Evolutionary conservation across 64 coral and sea anemone genomes (phyloP).

Genomic region (Orbicella faveolata): DNA sequence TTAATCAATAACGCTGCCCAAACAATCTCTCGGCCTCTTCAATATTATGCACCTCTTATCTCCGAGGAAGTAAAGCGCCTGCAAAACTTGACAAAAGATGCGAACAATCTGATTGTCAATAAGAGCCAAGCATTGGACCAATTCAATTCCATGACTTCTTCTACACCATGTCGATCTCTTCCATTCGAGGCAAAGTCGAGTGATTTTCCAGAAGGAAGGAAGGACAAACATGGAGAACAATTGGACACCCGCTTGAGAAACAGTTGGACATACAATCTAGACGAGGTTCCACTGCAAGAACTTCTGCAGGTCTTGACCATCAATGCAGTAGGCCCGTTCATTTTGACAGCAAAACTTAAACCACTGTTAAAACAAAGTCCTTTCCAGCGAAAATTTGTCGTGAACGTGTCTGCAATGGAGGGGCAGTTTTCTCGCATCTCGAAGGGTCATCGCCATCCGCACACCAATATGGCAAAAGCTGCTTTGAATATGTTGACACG

Average conservation of each 20-base stretch:
- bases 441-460: constrained; percentile 41
- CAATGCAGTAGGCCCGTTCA: constrained; percentile 47
- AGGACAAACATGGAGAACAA: constrained; percentile 38
- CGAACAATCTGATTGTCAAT: neutral
- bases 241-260: constrained; percentile 16
- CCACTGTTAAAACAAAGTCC: constrained; percentile 34
- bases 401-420: constrained; percentile 55
- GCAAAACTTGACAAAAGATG: constrained; percentile 6
- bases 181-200: neutral
- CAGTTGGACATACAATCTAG: constrained; percentile 49
- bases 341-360: constrained; percentile 41
- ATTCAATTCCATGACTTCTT: neutral
- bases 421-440: constrained; percentile 26
- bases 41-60: constrained; percentile 22
- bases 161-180: neutral
- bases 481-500: constrained; percentile 47
- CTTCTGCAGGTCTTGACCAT: constrained; percentile 29
- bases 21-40: constrained; percentile 10
- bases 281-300: constrained; percentile 43
- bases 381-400: constrained; percentile 29
- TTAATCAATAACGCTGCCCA: constrained; percentile 41
- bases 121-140: neutral
- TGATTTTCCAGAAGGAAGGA: constrained; percentile 10
- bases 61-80: neutral
- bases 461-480: constrained; percentile 55